Conservation (phyloP, 2,888 invertebrate genomes). For the Tipula confusa region DNA sequence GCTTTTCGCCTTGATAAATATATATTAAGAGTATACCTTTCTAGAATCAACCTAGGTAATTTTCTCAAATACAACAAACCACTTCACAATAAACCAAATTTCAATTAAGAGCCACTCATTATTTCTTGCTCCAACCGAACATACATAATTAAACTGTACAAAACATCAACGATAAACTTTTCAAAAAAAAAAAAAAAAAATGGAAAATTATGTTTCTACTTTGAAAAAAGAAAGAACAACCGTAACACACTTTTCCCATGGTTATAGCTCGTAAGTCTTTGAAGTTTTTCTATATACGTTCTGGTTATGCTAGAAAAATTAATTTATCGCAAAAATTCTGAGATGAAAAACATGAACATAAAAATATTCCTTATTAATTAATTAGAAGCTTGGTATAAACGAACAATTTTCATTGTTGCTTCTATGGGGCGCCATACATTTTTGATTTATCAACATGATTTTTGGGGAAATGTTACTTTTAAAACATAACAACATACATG, state of each 20-base stretch:
- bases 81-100: background rate
- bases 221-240: background rate
- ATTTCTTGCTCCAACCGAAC: background rate
- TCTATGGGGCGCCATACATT: background rate
- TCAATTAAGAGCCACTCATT: background rate
- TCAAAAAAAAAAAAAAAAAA: background rate
- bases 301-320: background rate
- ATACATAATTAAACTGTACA: background rate
- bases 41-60: background rate
- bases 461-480: background rate
- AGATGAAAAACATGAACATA: background rate
- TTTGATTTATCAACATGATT: constrained; percentile 25
- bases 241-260: background rate
- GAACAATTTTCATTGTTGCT: background rate
- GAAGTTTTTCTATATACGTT: background rate
- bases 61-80: background rate
- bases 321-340: background rate
- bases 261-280: background rate
- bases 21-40: no score
- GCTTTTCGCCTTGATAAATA: no score
- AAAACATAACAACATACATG: background rate
- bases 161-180: background rate
- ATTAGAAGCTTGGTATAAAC: background rate
- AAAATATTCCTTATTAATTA: background rate
- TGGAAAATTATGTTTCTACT: background rate